A percentile compares a stretch with the other conserved stretches of the same genome.
phyloP scores from a whole-genome alignment of 2,113 vertebrate genomes.

The Coregonus clupeaformis region DNA sequence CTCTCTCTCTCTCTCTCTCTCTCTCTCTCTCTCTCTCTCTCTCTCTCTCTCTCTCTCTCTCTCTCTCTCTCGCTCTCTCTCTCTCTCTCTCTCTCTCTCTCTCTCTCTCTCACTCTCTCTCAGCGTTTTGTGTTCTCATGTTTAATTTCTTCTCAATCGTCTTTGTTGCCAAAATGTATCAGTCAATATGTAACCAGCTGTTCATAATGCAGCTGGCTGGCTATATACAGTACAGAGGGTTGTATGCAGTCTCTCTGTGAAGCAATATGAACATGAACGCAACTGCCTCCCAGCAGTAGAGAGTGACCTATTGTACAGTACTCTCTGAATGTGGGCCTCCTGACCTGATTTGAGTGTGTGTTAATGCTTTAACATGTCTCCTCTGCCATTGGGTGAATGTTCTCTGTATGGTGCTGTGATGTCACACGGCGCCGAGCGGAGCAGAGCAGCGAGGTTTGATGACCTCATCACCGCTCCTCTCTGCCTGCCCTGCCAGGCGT shows the following conservation, averaged over 20 bases:
- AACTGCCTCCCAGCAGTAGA: slow-evolving; percentile 26
- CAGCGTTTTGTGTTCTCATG: slow-evolving; percentile 7
- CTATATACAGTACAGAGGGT: slow-evolving; percentile 18
- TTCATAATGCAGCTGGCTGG: slow-evolving; percentile 46
- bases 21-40: slow-evolving; percentile 39
- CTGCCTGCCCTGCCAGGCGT: slow-evolving; percentile 39
- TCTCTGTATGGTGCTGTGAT: slow-evolving; percentile 57
- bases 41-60: slow-evolving; percentile 39
- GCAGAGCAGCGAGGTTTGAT: slow-evolving; percentile 30
- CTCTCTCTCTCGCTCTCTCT: slow-evolving; percentile 39
- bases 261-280: slow-evolving; percentile 9
- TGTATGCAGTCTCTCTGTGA: too few species aligned
- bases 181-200: slow-evolving; percentile 53
- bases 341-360: slow-evolving; percentile 37
- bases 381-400: slow-evolving; percentile 64
- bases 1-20: slow-evolving; percentile 14
- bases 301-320: slow-evolving; percentile 36
- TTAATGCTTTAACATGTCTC: slow-evolving; percentile 38
- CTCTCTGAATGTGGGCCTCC: slow-evolving; percentile 38
- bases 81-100: slow-evolving; percentile 26
- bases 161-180: slow-evolving; percentile 72
- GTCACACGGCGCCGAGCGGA: slow-evolving; percentile 28
- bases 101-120: slow-evolving; percentile 31
- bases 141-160: slow-evolving; percentile 15
- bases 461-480: slow-evolving; percentile 20